Evolutionary conservation across 2,797 vertebrate genomes (phyloP).

Genomic region (Cuniculus paca): DNA sequence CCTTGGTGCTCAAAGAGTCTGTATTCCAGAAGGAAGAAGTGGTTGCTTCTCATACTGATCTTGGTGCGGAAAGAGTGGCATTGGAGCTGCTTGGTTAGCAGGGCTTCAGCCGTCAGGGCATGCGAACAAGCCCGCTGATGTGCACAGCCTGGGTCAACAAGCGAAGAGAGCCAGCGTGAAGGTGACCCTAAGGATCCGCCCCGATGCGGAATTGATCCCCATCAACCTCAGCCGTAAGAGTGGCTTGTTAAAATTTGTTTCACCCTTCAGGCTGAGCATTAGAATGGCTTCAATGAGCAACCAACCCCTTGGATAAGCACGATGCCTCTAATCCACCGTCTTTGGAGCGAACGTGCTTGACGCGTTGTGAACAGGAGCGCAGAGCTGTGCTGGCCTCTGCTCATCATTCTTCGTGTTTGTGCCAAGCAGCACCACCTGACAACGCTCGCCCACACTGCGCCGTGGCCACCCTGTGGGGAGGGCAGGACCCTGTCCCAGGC

Average conservation of each 20-base stretch:
- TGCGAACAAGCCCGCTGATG: neutral
- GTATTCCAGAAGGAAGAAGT: neutral
- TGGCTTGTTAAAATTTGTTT: neutral
- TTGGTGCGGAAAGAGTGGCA: neutral
- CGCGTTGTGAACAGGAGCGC: neutral
- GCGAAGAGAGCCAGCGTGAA: neutral
- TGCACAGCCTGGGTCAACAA: neutral
- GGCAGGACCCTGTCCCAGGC: neutral
- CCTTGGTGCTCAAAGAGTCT: neutral
- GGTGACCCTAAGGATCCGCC: neutral
- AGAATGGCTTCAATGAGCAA: neutral
- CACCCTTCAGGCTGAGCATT: neutral
- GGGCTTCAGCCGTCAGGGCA: neutral
- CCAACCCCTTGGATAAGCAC: neutral
- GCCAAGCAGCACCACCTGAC: neutral
- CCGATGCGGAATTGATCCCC: neutral
- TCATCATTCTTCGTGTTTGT: neutral
- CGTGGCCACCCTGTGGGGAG: neutral
- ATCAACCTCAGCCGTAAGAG: neutral
- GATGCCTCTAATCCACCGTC: neutral
- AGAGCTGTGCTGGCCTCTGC: neutral
- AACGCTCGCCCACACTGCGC: fast-evolving
- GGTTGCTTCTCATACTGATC: neutral
- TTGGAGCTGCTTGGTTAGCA: constrained; percentile 20
- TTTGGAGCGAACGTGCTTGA: neutral